A percentile compares a stretch with the other conserved stretches of the same genome.
Conservation (phyloP, 2,113 vertebrate species). For the Pionites leucogaster region DNA sequence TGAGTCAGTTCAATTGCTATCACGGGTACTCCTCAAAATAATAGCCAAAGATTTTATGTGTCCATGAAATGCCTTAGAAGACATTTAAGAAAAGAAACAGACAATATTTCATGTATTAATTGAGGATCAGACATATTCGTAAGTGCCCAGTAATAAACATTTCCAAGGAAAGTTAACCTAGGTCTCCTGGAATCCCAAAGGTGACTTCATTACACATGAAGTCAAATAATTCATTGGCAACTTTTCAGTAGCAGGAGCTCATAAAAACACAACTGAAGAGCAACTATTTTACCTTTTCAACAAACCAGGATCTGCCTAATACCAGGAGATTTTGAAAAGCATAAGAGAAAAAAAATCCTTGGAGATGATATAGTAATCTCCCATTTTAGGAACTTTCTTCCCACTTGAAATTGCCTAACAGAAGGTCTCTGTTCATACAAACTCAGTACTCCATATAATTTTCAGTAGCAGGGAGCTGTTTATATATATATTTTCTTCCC, state of each 20-base stretch:
- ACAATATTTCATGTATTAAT: conserved; percentile 81
- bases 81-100: conserved; percentile 75
- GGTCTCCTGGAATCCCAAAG: conserved; percentile 76
- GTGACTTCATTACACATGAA: conserved; percentile 75
- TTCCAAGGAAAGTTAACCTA: conserved; percentile 75
- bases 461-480: conserved; percentile 39
- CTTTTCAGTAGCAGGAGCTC: conserved; percentile 23
- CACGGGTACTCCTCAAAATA: conserved; percentile 79
- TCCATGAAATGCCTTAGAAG: conserved; percentile 76
- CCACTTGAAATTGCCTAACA: conserved; percentile 47
- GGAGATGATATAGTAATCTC: background rate
- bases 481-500: conserved; percentile 48
- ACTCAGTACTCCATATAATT: conserved; percentile 34
- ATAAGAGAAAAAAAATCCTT: background rate
- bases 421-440: conserved; percentile 37
- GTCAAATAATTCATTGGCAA: conserved; percentile 42
- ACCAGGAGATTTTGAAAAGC: background rate
- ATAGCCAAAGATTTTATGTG: conserved; percentile 76
- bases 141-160: conserved; percentile 74
- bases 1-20: conserved; percentile 73
- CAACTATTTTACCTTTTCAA: background rate
- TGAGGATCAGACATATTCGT: conserved; percentile 68
- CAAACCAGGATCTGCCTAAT: background rate
- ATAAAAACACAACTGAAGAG: conserved; percentile 7
- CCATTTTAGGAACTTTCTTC: conserved; percentile 37